phyloP scores from a whole-genome alignment of 1,140 invertebrate genomes.

The Paralvinella palmiformis region DNA sequence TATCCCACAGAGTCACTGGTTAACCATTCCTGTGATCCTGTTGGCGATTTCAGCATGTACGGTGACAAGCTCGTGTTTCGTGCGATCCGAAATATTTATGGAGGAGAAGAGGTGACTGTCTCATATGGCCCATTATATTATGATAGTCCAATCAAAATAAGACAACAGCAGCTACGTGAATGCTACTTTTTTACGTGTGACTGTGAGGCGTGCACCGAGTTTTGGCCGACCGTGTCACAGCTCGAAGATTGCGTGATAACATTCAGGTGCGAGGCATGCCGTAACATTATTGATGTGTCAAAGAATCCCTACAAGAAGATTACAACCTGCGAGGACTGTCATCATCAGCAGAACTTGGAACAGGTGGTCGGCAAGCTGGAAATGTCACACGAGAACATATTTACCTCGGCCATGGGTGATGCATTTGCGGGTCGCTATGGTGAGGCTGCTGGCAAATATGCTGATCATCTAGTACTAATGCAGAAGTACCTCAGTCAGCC shows the following conservation, averaged over 20 bases:
- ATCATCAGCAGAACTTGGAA: constrained; percentile 37
- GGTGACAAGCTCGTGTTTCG: constrained; percentile 70
- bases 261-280: constrained; percentile 38
- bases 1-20: constrained; percentile 81
- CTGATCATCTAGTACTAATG: constrained; percentile 64
- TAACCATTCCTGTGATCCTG: constrained; percentile 88
- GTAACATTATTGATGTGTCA: constrained; percentile 52
- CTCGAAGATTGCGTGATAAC: constrained; percentile 52
- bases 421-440: constrained; percentile 55
- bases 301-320: constrained; percentile 20
- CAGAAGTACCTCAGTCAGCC: constrained; percentile 67
- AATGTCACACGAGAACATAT: constrained; percentile 59
- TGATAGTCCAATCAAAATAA: constrained; percentile 57
- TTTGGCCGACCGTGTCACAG: constrained; percentile 75
- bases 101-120: constrained; percentile 73
- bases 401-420: constrained; percentile 54
- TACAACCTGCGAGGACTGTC: constrained; percentile 39
- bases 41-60: constrained; percentile 76
- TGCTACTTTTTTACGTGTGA: constrained; percentile 82
- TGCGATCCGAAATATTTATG: constrained; percentile 56
- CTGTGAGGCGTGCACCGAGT: constrained; percentile 70
- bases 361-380: constrained; percentile 42
- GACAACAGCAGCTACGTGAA: constrained; percentile 62
- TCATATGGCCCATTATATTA: constrained; percentile 89
- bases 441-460: constrained; percentile 50